Evolutionary conservation across 53 echinoderm and acorn worm species (phyloP).

Genomic region (Apostichopus leukothele): DNA sequence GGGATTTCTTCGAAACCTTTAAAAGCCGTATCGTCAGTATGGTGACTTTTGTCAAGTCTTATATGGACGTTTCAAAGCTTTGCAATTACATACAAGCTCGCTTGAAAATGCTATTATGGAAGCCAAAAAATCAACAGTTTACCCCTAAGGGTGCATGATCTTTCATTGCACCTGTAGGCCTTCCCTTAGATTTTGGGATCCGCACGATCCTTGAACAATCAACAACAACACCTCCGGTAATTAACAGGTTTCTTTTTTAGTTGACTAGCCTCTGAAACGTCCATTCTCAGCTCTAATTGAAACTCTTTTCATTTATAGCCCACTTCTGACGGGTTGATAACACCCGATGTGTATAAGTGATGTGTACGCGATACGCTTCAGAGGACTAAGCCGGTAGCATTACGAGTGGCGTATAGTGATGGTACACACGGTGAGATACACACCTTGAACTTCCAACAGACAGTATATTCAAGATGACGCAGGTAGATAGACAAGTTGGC

Average conservation of each 20-base stretch:
- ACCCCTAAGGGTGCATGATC: not conserved
- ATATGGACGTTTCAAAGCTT: not conserved
- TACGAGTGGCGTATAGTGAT: not conserved
- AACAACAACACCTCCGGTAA: constrained; percentile 37
- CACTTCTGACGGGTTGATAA: constrained; percentile 2
- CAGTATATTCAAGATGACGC: constrained; percentile 14
- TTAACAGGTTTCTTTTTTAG: constrained; percentile 41
- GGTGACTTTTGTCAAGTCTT: not conserved
- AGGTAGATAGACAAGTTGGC: constrained; percentile 45
- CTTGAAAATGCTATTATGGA: constrained; percentile 24
- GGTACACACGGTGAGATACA: constrained; percentile 17
- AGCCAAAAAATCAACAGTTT: constrained; percentile 13
- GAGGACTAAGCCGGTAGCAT: constrained; percentile 25
- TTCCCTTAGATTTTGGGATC: constrained; percentile 15
- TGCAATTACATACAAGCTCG: constrained; percentile 7
- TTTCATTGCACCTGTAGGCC: constrained; percentile 24
- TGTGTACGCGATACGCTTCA: constrained; percentile 22
- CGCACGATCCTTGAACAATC: constrained; percentile 23
- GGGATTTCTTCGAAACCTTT: constrained; percentile 21
- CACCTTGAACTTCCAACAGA: constrained; percentile 38
- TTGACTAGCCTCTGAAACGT: constrained; percentile 14
- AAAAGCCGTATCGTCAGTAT: not conserved
- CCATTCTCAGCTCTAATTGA: constrained; percentile 33
- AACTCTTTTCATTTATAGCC: constrained; percentile 32
- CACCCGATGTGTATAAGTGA: not conserved